Base-by-base conservation (phyloP, 2,888 invertebrate species). In the Chaetogeoica ovagalla region DNA sequence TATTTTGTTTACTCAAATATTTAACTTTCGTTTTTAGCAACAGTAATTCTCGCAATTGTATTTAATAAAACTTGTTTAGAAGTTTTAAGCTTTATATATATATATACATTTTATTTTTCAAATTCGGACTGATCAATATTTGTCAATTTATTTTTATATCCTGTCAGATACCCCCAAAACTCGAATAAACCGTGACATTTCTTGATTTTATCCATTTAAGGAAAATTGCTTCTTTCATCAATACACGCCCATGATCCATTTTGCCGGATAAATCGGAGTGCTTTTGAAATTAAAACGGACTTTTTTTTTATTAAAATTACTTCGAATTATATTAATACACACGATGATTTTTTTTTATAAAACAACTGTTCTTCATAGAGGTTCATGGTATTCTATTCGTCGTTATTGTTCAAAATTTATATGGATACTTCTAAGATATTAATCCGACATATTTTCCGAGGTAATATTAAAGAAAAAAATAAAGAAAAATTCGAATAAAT, bases 131-230 rank as follows among this genome's bases (percentile, higher is more conserved):
- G 74, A 74, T 74, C 74, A 65, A 74, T 74, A 74, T 74, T 74
- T 74, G 63, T 55, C 74, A 74, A 74, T 74, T 74, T 74, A 74
- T 65, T 74, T 74, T 74, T 65, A 74, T 74, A 74, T 65, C 55
- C 74, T 55, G 74, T 74, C 74, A 74, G 55, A 57, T 55, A 57
- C 52, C 52, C 74, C 13, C n/a, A n/a, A 74, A 65, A 65, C 55
- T 55, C 74, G 21, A 74, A 74, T 74, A 65, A 74, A 37, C 74
- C 48, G 65, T 55, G 74, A 74, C 55, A 63, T 74, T 65, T 74
- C 39, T 65, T 39, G 52, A 65, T 63, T 65, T 65, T 74, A 23
- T 55, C 55, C 74, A 55, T 74, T 74, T 63, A 74, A 55, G 37
- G 74, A 65, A 74, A 74, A 65, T 65, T 55, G 74, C 55, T 74